A percentile compares a stretch with the other conserved stretches of the same genome.
Conservation (phyloP, 2,113 vertebrate species). For the Sapayoa aenigma region DNA sequence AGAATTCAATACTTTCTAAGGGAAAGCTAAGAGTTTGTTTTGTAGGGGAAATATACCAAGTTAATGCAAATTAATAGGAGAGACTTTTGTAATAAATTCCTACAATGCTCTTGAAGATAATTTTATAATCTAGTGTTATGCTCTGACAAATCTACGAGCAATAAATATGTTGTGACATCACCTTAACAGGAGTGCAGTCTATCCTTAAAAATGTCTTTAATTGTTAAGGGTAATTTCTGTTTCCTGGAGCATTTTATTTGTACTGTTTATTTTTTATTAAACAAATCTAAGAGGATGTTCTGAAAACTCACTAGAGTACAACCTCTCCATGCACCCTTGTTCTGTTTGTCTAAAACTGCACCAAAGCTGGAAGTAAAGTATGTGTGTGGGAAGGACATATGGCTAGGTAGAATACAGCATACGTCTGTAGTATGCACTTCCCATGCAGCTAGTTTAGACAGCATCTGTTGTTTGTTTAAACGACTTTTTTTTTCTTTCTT, state of each 20-base stretch:
- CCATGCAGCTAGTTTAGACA: slow-evolving; percentile 39
- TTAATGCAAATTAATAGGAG: background rate
- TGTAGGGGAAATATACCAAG: background rate
- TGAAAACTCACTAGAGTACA: background rate
- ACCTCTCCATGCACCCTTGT: background rate
- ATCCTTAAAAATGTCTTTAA: background rate
- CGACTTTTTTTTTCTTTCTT: background rate
- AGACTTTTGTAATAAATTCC: background rate
- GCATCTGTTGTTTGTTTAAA: slow-evolving; percentile 71
- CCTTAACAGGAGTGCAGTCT: background rate
- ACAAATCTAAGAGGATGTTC: background rate
- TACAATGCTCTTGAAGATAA: background rate
- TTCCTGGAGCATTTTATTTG: slow-evolving; percentile 27
- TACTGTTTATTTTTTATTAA: slow-evolving; percentile 25
- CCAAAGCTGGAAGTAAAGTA: background rate
- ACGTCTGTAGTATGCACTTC: slow-evolving; percentile 56
- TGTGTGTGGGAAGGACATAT: slow-evolving; percentile 56
- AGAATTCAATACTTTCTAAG: background rate
- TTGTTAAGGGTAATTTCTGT: background rate
- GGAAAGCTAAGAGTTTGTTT: background rate
- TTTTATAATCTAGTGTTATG: background rate
- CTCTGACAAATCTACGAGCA: background rate
- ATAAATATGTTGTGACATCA: background rate
- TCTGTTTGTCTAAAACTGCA: slow-evolving; percentile 1
- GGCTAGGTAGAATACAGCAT: slow-evolving; percentile 50